Evolutionary conservation across 2,113 vertebrate genomes (phyloP).

Genomic region (Physeter macrocephalus): DNA sequence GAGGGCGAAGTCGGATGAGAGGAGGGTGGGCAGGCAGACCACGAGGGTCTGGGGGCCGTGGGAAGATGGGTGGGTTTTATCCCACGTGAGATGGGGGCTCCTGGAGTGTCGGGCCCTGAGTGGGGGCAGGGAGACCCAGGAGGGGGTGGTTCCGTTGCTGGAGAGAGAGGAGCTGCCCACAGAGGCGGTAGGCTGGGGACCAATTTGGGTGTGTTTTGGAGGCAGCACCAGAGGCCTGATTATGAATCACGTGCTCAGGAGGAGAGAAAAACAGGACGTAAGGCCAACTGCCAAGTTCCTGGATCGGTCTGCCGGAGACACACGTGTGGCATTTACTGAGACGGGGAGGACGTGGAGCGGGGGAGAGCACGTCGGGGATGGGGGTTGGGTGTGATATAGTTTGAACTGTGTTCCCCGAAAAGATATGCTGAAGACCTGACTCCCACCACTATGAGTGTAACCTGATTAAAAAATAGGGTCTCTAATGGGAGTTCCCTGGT

Average conservation of each 20-base stretch:
- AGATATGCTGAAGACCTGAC: background rate
- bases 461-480: background rate
- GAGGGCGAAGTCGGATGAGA: background rate
- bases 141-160: rapidly evolving
- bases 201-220: no score
- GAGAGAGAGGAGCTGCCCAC: background rate
- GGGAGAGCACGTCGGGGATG: background rate
- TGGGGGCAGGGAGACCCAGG: background rate
- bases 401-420: background rate
- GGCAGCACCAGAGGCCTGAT: background rate
- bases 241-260: background rate
- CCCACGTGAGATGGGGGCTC: background rate
- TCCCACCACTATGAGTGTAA: background rate
- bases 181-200: background rate
- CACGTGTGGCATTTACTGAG: background rate
- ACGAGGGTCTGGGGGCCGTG: background rate
- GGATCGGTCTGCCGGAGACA: background rate
- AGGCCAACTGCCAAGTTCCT: background rate
- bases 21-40: no score
- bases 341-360: background rate
- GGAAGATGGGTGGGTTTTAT: background rate
- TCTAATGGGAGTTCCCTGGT: background rate
- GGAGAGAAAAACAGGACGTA: background rate
- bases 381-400: background rate
- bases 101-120: background rate